Conservation (phyloP, 53 echinoderm and acorn worm species). For the Zoroaster sp. region DNA sequence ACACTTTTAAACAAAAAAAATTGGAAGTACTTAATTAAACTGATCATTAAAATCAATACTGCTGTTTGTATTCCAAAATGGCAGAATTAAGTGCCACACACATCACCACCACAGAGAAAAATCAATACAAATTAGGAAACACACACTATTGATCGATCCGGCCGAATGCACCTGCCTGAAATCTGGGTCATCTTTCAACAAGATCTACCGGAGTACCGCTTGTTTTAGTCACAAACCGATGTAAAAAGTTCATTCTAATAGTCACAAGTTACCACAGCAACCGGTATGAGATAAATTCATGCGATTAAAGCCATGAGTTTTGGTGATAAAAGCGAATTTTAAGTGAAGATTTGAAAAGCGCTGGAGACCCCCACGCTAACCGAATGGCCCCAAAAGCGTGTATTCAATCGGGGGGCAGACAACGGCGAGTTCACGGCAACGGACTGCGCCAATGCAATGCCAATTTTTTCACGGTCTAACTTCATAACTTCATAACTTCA, state of each 20-base stretch:
- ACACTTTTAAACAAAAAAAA: no score
- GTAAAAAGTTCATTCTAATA: not conserved
- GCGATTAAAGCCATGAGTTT: not conserved
- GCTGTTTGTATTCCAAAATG: not conserved
- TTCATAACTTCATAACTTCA: not conserved
- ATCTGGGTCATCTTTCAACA: no score
- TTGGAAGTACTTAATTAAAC: no score
- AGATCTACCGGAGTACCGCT: no score
- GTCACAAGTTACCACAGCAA: not conserved
- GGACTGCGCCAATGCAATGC: not conserved
- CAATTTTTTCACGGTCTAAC: no score
- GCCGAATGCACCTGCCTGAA: no score
- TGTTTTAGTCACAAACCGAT: not conserved
- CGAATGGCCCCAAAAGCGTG: not conserved
- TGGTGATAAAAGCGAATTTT: not conserved
- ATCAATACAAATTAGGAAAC: not conserved
- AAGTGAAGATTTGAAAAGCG: not conserved
- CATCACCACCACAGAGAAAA: not conserved
- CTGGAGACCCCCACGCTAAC: not conserved
- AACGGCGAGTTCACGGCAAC: not conserved
- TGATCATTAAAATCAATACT: not conserved
- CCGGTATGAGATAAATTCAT: not conserved
- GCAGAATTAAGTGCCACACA: not conserved
- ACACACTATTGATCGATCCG: no score
- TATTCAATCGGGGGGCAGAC: not conserved